Evolutionary conservation across 2,888 invertebrate species (phyloP).

Genomic region (Caenorhabditis imperialis): DNA sequence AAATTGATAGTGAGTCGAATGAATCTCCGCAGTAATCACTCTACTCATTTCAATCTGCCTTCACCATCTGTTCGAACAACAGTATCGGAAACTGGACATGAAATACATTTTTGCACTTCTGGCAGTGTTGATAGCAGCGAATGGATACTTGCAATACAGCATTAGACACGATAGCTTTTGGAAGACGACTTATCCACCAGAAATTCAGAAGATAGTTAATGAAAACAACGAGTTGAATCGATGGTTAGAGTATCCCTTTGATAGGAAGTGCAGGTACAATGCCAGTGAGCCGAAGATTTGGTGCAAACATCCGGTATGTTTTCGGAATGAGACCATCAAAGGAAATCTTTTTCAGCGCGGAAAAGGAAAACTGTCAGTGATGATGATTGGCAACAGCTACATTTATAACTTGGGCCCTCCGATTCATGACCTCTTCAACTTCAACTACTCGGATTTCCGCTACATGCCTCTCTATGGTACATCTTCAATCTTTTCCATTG

Average conservation of each 20-base stretch:
- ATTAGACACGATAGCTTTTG: conserved; percentile 22
- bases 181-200: conserved; percentile 4
- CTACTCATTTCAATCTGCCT: conserved; percentile 12
- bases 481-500: not conserved
- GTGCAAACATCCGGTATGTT: no score
- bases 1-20: no score
- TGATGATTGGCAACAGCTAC: conserved; percentile 34
- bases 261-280: no score
- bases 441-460: conserved; percentile 11
- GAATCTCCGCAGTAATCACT: conserved; percentile 16
- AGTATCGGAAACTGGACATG: conserved; percentile 15
- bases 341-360: conserved; percentile 18
- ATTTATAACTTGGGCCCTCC: not conserved
- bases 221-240: conserved; percentile 11
- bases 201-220: conserved; percentile 12
- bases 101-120: conserved; percentile 8
- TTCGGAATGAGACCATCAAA: no score
- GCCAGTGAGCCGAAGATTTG: no score
- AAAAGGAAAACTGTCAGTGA: conserved; percentile 20
- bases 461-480: no score
- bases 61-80: conserved; percentile 28
- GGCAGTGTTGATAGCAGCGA: conserved; percentile 11
- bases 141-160: conserved; percentile 38
- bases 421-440: conserved; percentile 7
- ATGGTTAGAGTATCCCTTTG: no score